phyloP scores from a whole-genome alignment of 2,888 invertebrate genomes.

The Trissoscelio sp. region DNA sequence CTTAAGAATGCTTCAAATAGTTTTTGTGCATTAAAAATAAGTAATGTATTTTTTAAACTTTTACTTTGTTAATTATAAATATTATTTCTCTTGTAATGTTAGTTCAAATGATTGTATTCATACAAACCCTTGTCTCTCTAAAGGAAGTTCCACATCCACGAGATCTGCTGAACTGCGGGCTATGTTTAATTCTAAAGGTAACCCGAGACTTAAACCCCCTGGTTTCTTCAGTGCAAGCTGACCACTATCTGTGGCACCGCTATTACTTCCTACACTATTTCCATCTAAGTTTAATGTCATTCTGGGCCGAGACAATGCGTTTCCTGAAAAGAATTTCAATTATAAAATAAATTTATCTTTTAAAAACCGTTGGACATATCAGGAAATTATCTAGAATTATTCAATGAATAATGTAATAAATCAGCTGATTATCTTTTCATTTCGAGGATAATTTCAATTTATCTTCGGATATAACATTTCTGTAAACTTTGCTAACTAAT shows the following conservation, averaged over 20 bases:
- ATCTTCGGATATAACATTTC: too few species aligned
- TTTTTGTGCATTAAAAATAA: too few species aligned
- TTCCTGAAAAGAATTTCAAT: conserved; percentile 77
- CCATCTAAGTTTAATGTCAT: conserved; percentile 88
- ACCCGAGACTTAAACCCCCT: conserved; percentile 83
- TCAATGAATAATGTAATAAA: too few species aligned
- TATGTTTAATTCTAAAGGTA: conserved; percentile 84
- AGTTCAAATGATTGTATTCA: neutral
- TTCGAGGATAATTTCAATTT: too few species aligned
- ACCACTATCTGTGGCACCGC: conserved; percentile 76
- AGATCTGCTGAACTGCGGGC: conserved; percentile 88
- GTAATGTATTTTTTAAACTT: too few species aligned
- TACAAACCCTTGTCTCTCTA: conserved; percentile 93
- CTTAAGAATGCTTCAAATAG: too few species aligned
- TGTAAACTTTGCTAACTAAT: neutral
- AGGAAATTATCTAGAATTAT: too few species aligned
- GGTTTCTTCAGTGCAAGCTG: conserved; percentile 81
- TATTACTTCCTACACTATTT: conserved; percentile 79
- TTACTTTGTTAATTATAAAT: conserved; percentile 12
- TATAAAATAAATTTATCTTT: too few species aligned
- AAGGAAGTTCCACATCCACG: conserved; percentile 91
- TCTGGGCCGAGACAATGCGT: conserved; percentile 86
- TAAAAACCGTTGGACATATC: too few species aligned
- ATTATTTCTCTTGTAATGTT: conserved; percentile 1
- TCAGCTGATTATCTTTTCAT: too few species aligned